Evolutionary conservation across 2,888 invertebrate genomes (phyloP), one percentile per base, ranked within the genome.

Genomic region (Xestia ashworthii): DNA sequence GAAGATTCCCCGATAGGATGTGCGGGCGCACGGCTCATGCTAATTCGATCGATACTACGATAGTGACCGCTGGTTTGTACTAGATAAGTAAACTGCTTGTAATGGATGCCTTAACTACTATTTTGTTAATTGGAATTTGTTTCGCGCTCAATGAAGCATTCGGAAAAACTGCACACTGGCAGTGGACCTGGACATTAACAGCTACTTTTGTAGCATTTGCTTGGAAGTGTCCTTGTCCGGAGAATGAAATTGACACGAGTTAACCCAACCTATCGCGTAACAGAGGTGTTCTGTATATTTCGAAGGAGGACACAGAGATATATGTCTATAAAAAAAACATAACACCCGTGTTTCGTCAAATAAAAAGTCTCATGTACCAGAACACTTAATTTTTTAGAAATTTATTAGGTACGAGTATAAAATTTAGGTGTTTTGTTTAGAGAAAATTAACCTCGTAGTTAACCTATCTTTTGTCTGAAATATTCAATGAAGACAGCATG

Each of bases 41-140:
- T 91, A 93, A 94, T 93, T 90, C 90, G 84, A 92, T 93, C 91
- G 93, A 93, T 93, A 91, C 81, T 84, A 91, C 91, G 93, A 93
- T 93, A 92, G 74, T 83, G 81, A 75, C 82, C 77, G 65, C 70
- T 78, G 67, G 74, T 58, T 72, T 62, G 73, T 74, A 77, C 72
- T 25, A 82, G 77, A 83, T 85, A 87, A 81, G 58, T 80, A 78
- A 85, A 84, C 82, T 79, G 64, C 64, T 87, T 84, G 85, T 78
- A 85, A 85, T 85, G 84, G 77, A 85, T 85, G 77, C 81, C 81
- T 72, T 48, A 65, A 68, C 70, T 19, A 80, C 60, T 70, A 70
- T 80, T 81, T 76, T 75, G 48, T 84, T 76, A 72, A 82, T 65
- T 76, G n/a, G 60, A 70, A 41, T 41, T 65, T 65, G 65, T 65